Percentiles rank a stretch among this genome's conserved stretches.
These are phyloP conservation scores for Pogona vitticeps DNA, from an alignment of 2,113 vertebrate genomes.

Conservation along the genomic window DNA sequence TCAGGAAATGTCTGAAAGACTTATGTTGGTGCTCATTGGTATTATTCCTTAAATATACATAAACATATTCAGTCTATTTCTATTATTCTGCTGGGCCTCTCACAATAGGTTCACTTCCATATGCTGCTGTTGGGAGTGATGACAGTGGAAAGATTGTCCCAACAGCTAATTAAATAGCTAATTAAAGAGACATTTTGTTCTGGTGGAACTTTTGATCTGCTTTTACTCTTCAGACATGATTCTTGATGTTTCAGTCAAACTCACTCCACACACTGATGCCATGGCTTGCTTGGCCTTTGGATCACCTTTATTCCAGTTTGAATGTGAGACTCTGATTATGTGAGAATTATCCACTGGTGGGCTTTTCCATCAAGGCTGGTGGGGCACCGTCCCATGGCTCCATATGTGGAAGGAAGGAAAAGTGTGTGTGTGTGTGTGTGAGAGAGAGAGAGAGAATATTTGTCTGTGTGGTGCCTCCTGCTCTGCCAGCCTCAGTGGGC, in stretches of 20 bases:
- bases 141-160: background rate
- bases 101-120: slow-evolving; percentile 35
- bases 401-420: too few species aligned
- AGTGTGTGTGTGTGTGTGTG: too few species aligned
- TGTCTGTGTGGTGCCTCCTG: too few species aligned
- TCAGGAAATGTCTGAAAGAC: slow-evolving; percentile 63
- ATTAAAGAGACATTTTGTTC: background rate
- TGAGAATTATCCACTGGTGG: too few species aligned
- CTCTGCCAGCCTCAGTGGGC: too few species aligned
- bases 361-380: too few species aligned
- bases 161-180: background rate
- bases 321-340: background rate
- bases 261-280: background rate
- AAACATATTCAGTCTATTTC: slow-evolving; percentile 62
- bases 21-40: slow-evolving; percentile 60
- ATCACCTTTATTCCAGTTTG: background rate
- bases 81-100: slow-evolving; percentile 50
- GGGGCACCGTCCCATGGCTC: too few species aligned
- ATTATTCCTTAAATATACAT: slow-evolving; percentile 57
- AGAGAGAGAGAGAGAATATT: too few species aligned
- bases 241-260: background rate
- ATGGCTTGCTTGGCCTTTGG: background rate
- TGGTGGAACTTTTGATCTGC: background rate
- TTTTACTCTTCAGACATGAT: background rate
- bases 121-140: background rate